These are phyloP conservation scores for Sphinx pinastri DNA, from an alignment of 2,888 invertebrate species.

Conservation along the genomic window DNA sequence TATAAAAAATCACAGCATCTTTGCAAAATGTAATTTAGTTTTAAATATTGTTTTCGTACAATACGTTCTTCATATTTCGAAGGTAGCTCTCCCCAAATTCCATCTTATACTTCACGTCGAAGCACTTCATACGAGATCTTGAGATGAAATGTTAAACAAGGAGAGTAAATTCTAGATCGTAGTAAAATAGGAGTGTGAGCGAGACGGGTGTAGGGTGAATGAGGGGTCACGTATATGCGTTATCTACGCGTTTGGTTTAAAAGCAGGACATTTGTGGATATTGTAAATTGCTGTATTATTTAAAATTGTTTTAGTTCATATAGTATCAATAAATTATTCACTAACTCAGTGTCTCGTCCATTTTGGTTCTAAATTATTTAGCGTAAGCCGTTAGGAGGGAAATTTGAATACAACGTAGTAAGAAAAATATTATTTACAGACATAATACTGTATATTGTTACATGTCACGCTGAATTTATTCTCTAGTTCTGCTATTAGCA, in stretches of 20 bases:
- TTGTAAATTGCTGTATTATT: neutral
- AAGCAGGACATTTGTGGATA: neutral
- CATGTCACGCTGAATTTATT: too few species aligned
- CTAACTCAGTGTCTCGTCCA: too few species aligned
- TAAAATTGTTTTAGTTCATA: too few species aligned
- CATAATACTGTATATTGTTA: too few species aligned
- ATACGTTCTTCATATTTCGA: neutral
- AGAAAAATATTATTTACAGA: too few species aligned
- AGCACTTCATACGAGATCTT: constrained; percentile 43
- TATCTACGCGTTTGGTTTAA: constrained; percentile 32
- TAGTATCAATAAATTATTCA: too few species aligned
- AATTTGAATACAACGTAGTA: too few species aligned
- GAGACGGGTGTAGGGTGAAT: constrained; percentile 67
- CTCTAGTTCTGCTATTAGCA: too few species aligned
- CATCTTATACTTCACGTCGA: constrained; percentile 35
- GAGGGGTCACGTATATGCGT: constrained; percentile 71
- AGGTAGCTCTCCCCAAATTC: constrained; percentile 1
- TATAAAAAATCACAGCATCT: too few species aligned
- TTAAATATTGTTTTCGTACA: neutral
- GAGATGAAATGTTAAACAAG: constrained; percentile 61
- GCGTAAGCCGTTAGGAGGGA: too few species aligned
- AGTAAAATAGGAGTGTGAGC: constrained; percentile 46
- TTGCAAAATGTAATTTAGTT: too few species aligned
- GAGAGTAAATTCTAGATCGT: constrained; percentile 38
- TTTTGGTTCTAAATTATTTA: too few species aligned